Percentiles rank a stretch among this genome's conserved stretches.
Conservation (phyloP, 1,140 invertebrate genomes). For the Danaus melanippus region DNA sequence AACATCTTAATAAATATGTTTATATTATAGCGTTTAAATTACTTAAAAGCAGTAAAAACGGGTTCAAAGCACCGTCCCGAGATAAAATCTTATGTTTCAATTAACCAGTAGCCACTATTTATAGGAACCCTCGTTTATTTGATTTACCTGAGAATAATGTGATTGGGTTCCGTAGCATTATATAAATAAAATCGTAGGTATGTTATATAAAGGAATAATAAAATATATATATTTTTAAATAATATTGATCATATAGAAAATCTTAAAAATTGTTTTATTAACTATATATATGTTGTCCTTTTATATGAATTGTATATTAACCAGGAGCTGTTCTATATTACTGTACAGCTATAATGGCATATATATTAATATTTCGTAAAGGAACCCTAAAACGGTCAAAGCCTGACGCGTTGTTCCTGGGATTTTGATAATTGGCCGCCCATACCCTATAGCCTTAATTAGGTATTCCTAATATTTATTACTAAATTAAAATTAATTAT, state of each 20-base stretch:
- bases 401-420: slow-evolving; percentile 27
- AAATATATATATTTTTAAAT: no score
- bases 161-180: slow-evolving; percentile 9
- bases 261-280: no score
- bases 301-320: no score
- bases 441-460: slow-evolving; percentile 13
- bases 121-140: slow-evolving; percentile 42
- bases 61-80: slow-evolving; percentile 35
- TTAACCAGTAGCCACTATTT: slow-evolving; percentile 64
- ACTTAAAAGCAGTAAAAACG: slow-evolving; percentile 14
- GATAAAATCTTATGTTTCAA: slow-evolving; percentile 64
- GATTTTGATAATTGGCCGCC: slow-evolving; percentile 24
- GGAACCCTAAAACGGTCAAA: slow-evolving; percentile 28
- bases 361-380: not conserved
- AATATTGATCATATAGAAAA: no score
- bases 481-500: no score
- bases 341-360: no score
- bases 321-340: no score
- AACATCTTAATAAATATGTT: no score
- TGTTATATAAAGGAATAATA: no score
- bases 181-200: not conserved
- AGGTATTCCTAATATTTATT: slow-evolving; percentile 9
- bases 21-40: no score
- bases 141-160: slow-evolving; percentile 35
- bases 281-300: no score